These are phyloP conservation scores for Leucosticte australis DNA, from an alignment of 2,113 vertebrate species.

Conservation along the genomic window DNA sequence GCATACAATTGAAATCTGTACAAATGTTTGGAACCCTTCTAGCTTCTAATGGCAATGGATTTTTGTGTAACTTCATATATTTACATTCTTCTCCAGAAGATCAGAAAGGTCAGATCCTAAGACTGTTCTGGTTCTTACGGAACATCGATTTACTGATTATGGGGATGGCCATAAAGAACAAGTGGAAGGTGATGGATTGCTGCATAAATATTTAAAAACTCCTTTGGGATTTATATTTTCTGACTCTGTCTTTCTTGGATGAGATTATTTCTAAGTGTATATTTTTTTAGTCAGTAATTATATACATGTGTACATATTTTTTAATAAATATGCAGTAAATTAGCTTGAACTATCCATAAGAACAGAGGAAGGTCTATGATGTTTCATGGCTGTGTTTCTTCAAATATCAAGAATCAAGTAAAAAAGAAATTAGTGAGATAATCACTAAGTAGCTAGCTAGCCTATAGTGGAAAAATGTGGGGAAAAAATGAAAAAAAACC, in stretches of 20 bases:
- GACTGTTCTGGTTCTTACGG: not conserved
- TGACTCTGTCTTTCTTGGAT: not conserved
- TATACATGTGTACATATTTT: not conserved
- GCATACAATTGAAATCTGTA: not conserved
- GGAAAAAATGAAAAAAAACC: not conserved
- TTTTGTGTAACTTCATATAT: not conserved
- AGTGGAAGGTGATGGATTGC: not conserved
- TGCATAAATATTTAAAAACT: not conserved
- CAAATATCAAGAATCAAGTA: not conserved
- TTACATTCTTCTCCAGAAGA: not conserved
- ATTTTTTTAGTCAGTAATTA: not conserved
- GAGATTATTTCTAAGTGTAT: not conserved
- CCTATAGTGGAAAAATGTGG: not conserved
- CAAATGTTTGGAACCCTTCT: not conserved
- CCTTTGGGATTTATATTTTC: not conserved
- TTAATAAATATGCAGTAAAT: not conserved
- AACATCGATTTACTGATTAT: not conserved
- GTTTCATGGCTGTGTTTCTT: not conserved
- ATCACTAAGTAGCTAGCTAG: not conserved
- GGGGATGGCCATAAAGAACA: not conserved
- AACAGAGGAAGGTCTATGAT: not conserved
- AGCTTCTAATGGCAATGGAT: not conserved
- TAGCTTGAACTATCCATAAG: not conserved
- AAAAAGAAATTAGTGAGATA: not conserved
- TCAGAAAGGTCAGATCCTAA: not conserved